Conservation (phyloP, 92 coral and sea anemone species). For the Porites divaricata region DNA sequence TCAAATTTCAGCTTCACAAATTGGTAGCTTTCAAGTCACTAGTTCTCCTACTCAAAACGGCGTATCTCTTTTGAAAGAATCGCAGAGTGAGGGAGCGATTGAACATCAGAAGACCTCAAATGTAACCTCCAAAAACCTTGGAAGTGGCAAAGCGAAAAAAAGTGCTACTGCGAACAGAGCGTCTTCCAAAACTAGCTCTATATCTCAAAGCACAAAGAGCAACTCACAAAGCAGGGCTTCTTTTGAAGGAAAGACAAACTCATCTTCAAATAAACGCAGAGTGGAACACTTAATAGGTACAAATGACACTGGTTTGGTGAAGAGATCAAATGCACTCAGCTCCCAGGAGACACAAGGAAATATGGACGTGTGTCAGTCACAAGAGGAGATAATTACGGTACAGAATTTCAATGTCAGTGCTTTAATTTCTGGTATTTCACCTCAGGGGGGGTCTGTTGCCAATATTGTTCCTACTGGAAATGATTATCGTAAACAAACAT, state of each 20-base stretch:
- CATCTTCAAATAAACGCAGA: slow-evolving; percentile 15
- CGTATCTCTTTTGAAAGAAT: background rate
- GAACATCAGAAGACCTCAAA: background rate
- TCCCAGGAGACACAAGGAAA: slow-evolving; percentile 25
- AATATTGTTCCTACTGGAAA: background rate
- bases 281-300: slow-evolving; percentile 1
- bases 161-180: slow-evolving; percentile 7
- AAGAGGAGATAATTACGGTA: slow-evolving; percentile 73
- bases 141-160: slow-evolving; percentile 6
- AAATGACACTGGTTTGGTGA: slow-evolving; percentile 1
- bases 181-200: slow-evolving; percentile 8
- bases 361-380: slow-evolving; percentile 74
- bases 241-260: slow-evolving; percentile 7
- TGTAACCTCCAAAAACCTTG: slow-evolving; percentile 1
- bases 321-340: slow-evolving; percentile 25
- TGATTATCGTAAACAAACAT: slow-evolving; percentile 8
- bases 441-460: slow-evolving; percentile 53
- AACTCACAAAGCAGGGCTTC: slow-evolving; percentile 7
- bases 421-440: slow-evolving; percentile 70
- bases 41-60: background rate
- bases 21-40: background rate
- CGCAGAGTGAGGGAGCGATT: background rate
- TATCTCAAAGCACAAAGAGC: slow-evolving; percentile 18
- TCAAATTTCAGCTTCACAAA: slow-evolving; percentile 15
- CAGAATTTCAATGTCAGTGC: slow-evolving; percentile 74